These are phyloP conservation scores for Monarcha castaneiventris DNA, from an alignment of 2,113 vertebrate genomes.

Conservation along the genomic window DNA sequence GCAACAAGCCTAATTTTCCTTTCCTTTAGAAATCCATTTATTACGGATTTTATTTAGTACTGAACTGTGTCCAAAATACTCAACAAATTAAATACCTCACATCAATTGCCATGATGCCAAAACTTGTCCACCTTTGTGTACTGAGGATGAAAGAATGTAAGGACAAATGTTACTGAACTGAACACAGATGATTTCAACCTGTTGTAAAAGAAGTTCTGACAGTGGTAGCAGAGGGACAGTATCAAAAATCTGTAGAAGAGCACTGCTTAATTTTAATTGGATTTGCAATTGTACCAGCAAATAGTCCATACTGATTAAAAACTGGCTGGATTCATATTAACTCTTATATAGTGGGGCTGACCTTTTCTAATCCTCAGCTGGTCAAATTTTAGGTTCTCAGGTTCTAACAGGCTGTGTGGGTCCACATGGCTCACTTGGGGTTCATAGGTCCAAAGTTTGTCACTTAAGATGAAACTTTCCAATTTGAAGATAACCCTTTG, in stretches of 20 bases:
- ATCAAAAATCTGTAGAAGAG: not conserved
- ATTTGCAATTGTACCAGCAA: not conserved
- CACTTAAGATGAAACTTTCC: not conserved
- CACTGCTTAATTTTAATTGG: not conserved
- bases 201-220: not conserved
- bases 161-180: not conserved
- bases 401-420: not conserved
- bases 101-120: not conserved
- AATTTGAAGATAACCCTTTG: accelerated
- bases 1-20: not conserved
- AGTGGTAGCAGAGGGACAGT: not conserved
- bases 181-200: not conserved
- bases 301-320: not conserved
- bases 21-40: not conserved
- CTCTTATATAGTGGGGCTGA: not conserved
- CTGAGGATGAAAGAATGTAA: not conserved
- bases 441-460: not conserved
- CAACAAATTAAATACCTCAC: not conserved
- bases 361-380: not conserved
- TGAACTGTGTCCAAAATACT: not conserved
- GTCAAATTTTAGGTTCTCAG: not conserved
- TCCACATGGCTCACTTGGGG: not conserved
- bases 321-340: not conserved
- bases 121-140: not conserved
- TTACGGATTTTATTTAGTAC: not conserved